Evolutionary conservation across 2,113 vertebrate genomes (phyloP).

Genomic region (Atrichornis clamosus): DNA sequence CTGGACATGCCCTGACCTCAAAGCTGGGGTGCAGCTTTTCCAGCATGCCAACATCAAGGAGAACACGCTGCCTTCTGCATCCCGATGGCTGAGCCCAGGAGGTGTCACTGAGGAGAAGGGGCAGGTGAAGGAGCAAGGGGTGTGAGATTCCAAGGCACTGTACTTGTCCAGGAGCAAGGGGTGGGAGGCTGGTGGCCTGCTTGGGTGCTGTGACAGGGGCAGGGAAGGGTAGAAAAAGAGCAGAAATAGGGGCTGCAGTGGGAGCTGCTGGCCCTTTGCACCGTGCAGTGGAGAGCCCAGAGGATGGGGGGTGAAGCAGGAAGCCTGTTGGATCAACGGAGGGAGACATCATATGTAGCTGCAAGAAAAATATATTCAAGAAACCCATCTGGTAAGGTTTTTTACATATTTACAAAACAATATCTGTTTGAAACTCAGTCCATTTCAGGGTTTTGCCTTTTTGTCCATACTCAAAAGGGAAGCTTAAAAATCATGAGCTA

Average conservation of each 20-base stretch:
- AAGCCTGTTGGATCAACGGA: not conserved
- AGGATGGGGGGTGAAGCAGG: not conserved
- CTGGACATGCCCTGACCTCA: not conserved
- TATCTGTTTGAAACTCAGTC: not conserved
- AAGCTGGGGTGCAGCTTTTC: not conserved
- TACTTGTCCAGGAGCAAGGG: not conserved
- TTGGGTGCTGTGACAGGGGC: not conserved
- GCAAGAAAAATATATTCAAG: not conserved
- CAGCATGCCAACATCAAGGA: not conserved
- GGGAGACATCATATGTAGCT: not conserved
- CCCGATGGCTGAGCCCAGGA: not conserved
- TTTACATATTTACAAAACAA: not conserved
- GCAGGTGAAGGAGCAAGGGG: not conserved
- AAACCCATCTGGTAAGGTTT: not conserved
- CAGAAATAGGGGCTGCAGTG: rapidly evolving
- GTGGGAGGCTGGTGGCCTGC: not conserved
- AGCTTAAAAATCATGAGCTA: not conserved
- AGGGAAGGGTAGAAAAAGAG: not conserved
- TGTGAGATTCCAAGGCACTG: not conserved
- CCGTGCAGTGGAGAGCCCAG: rapidly evolving
- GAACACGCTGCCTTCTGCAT: rapidly evolving
- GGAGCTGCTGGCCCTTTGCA: not conserved
- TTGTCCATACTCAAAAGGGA: not conserved
- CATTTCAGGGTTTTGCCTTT: not conserved
- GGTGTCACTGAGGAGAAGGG: not conserved